Base-by-base conservation (phyloP, 2,113 vertebrate species). In the Scolopax mira region DNA sequence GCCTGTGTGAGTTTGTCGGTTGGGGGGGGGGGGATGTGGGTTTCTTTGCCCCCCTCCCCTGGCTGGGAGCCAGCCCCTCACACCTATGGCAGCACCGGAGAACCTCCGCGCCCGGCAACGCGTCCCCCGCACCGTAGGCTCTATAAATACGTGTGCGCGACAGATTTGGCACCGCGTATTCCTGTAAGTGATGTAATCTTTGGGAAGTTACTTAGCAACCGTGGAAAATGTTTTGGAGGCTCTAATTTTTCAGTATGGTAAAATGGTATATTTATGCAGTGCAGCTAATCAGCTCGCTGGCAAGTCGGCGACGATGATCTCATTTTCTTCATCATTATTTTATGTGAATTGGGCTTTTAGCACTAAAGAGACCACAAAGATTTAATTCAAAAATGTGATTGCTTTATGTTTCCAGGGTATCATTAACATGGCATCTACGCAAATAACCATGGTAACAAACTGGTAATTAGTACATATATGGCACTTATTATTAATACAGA, bases 321-420 rank as follows among this genome's bases (percentile, higher is more conserved):
- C 98, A 97, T 97, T 96, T 96, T 95, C 96, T 97, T 97, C 97
- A 97, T 97, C 97, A 97, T 97, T 97, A 96, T 97, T 98, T 97
- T 89, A 97, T 98, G 97, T 79, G 97, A 97, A 95, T 96, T 73
- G 97, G 96, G 85, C 97, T 97, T 97, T 97, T 92, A 95, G 97
- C 96, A 69, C 96, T 74, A 93, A 97, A 90, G 97, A 97, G 97
- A 84, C 96, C 96, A 97, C 98, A 98, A 98, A 97, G 97, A 97
- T 97, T 95, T 95, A 96, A 97, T 98, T 98, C 97, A 97, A 90
- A 89, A 93, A 95, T 79, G 91, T 67, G 65, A 81, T 92, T 72
- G 97, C 97, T 97, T 96, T 91, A 84, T 93, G 97, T 96, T 98
- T 96, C 98, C 96, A 97, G 97, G 97, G 97, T 96, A 96, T 96